These are phyloP conservation scores for Eublepharis macularius DNA, from an alignment of 2,113 vertebrate genomes.

Conservation along the genomic window DNA sequence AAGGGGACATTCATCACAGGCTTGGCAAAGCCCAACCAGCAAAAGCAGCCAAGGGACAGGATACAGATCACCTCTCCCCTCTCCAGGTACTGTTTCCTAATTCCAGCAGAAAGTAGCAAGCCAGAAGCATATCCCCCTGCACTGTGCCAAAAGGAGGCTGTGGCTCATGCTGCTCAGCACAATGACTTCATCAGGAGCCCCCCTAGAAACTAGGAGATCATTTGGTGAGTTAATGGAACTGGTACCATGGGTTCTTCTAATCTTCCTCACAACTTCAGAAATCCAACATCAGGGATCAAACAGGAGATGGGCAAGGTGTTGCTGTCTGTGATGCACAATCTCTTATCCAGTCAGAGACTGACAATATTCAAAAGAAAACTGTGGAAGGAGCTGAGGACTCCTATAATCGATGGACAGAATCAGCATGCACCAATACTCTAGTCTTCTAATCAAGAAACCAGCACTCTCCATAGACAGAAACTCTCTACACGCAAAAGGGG, in stretches of 20 bases:
- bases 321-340: not conserved
- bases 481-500: not conserved
- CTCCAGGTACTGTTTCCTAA: not conserved
- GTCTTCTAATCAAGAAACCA: not conserved
- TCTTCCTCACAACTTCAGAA: not conserved
- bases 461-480: not conserved
- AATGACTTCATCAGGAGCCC: not conserved
- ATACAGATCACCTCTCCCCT: not conserved
- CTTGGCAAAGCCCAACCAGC: constrained; percentile 39
- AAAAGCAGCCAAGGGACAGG: constrained; percentile 29
- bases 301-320: not conserved
- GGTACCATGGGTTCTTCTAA: not conserved
- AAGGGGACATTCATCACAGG: not conserved
- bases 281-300: not conserved
- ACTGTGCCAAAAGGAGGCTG: not conserved
- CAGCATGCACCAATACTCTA: not conserved
- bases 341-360: not conserved
- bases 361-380: not conserved
- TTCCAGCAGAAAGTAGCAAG: not conserved
- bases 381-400: not conserved
- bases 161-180: not conserved
- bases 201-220: not conserved
- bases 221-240: not conserved
- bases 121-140: not conserved
- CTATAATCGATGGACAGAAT: not conserved